A percentile compares a stretch with the other conserved stretches of the same genome.
phyloP scores from a whole-genome alignment of 2,113 vertebrate genomes.

The Rhabdornis inornatus region DNA sequence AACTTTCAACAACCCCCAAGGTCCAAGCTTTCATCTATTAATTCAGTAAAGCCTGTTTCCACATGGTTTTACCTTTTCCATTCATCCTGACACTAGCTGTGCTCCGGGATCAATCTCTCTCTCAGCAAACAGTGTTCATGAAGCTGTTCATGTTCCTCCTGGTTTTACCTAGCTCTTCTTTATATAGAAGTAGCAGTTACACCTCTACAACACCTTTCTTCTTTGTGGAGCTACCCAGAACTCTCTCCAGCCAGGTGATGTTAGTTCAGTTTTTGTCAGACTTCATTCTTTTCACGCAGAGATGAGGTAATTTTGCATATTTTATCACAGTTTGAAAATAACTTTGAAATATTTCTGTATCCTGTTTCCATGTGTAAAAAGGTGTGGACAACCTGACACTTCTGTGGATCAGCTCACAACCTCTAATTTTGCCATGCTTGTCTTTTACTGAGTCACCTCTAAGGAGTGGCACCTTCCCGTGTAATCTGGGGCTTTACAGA shows the following conservation, averaged over 20 bases:
- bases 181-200: background rate
- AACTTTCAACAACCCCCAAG: background rate
- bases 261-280: background rate
- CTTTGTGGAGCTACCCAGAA: background rate
- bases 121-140: background rate
- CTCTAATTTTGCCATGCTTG: background rate
- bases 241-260: too few species aligned
- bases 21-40: background rate
- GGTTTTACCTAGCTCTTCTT: background rate
- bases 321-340: background rate
- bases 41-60: background rate
- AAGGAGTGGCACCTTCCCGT: background rate
- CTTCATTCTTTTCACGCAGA: background rate
- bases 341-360: background rate
- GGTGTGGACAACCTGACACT: background rate
- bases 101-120: background rate
- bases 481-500: background rate
- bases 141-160: background rate
- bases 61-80: background rate
- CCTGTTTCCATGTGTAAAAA: background rate
- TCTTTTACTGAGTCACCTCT: background rate
- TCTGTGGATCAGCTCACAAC: background rate
- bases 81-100: background rate
- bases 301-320: background rate
- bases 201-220: accelerated